Evolutionary conservation across 2,797 vertebrate species (phyloP), one percentile per base, ranked within the genome.

Genomic region (Acanthiza pusilla): DNA sequence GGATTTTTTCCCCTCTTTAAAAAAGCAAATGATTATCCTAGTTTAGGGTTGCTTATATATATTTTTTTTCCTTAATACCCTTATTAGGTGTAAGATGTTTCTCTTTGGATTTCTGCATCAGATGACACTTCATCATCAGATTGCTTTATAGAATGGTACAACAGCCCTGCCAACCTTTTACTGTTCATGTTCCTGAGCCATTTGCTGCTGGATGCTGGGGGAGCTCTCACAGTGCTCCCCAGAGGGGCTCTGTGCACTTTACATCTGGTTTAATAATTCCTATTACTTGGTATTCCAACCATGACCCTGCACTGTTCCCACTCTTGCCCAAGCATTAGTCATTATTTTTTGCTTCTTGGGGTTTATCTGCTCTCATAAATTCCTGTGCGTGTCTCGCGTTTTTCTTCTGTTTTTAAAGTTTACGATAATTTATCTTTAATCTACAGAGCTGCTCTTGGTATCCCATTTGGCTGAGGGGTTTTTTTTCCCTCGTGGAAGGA

Each of bases 211-310:
- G 74, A 88, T 88, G 67, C 40, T 68, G 75, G 61, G 90, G 66
- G 80, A 94, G 80, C 78, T 93, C 65, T 61, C 84, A 45, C 51
- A 70, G 42, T 66, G 78, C 26, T 93, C 92, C 87, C 89, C 77
- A 53, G 88, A 91, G 94, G 61, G 80, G 48, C 55, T 70, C 13
- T 70, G 58, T 93, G 57, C 77, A 67, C 68, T 96, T 96, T 83
- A 81, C 93, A 94, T 93, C 93, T 96, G 91, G 62, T 96, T 95
- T 94, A 89, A 90, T 91, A 85, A 93, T 96, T 96, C 65, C 63
- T 84, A 16, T 88, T 58, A 55, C 67, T 79, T 85, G 75, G 47
- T 91, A 68, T 85, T 92, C 73, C 88, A 57, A 73, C 81, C 9
- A 10, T 55, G 81, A 85, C 84, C 89, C 85, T 93, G 36, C 42